Evolutionary conservation across 2,888 invertebrate species (phyloP).

Genomic region (Epistrophe grossulariae): DNA sequence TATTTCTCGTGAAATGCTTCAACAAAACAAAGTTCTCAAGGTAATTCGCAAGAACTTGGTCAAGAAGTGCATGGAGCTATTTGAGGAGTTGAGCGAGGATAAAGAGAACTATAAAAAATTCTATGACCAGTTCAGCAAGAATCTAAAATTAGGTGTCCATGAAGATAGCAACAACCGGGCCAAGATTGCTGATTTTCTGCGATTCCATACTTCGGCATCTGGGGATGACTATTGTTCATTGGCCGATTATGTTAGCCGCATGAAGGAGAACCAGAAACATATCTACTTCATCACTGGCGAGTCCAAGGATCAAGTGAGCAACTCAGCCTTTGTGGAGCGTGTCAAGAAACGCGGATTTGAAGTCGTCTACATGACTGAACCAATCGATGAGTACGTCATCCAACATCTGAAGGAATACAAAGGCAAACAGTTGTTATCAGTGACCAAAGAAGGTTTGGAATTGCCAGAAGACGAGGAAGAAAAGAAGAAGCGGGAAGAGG

Average conservation of each 20-base stretch:
- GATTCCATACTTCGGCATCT: conserved; percentile 96
- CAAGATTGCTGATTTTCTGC: conserved; percentile 94
- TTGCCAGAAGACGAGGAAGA: conserved; percentile 98
- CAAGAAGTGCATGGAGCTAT: conserved; percentile 98
- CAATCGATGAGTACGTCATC: conserved; percentile 99
- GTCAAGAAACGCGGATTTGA: conserved; percentile 99
- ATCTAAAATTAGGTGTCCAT: conserved; percentile 98
- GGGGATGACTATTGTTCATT: conserved; percentile 97
- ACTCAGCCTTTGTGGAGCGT: conserved; percentile 98
- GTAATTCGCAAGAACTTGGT: conserved; percentile 99
- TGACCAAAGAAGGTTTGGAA: conserved; percentile 99
- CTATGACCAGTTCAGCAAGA: conserved; percentile 99
- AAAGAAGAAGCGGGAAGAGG: conserved; percentile 98
- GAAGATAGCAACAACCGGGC: conserved; percentile 97
- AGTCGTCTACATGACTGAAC: conserved; percentile 99
- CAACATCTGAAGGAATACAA: conserved; percentile 99
- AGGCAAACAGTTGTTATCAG: conserved; percentile 97
- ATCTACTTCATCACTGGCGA: conserved; percentile 99
- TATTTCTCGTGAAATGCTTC: conserved; percentile 99
- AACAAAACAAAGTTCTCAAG: conserved; percentile 99
- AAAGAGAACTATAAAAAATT: conserved; percentile 99
- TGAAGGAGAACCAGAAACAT: conserved; percentile 99
- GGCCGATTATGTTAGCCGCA: conserved; percentile 97
- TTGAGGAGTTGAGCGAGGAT: conserved; percentile 98
- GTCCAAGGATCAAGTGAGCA: conserved; percentile 95